These are phyloP conservation scores for Dipodomys spectabilis DNA, from an alignment of 2,113 vertebrate species.

Conservation along the genomic window DNA sequence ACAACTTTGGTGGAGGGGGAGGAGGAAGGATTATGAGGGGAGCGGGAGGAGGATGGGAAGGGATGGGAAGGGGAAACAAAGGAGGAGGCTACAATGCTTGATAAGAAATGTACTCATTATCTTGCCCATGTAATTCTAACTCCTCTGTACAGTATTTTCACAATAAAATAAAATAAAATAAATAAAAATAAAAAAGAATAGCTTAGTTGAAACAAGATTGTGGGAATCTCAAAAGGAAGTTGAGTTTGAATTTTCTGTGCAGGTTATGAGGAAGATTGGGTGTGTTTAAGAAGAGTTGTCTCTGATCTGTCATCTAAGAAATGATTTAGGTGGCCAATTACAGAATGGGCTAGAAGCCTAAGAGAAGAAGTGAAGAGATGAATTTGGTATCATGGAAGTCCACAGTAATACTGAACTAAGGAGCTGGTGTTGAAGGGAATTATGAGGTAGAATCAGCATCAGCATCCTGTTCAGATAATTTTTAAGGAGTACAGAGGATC, in stretches of 20 bases:
- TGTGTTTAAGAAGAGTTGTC: slow-evolving; percentile 10
- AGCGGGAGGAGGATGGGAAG: too few relatives aligned
- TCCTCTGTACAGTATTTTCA: too few relatives aligned
- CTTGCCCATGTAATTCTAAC: too few relatives aligned
- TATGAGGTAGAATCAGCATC: not conserved
- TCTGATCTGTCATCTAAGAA: slow-evolving; percentile 13
- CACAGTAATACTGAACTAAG: not conserved
- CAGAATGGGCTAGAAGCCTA: not conserved
- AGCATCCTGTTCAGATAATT: not conserved
- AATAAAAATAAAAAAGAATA: not conserved
- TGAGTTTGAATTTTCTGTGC: not conserved
- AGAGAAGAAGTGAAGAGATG: not conserved
- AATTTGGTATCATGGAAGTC: slow-evolving; percentile 5
- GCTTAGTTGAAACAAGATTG: not conserved
- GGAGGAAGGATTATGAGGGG: too few relatives aligned
- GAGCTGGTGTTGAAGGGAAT: not conserved
- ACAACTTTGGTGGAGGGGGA: too few relatives aligned
- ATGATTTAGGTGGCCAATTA: not conserved
- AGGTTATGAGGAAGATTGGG: not conserved
- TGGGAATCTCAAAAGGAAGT: not conserved
- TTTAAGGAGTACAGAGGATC: not conserved
- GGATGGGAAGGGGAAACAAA: too few relatives aligned
- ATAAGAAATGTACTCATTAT: too few relatives aligned
- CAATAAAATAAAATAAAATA: too few relatives aligned
- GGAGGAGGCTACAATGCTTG: too few relatives aligned